phyloP scores from a whole-genome alignment of 2,888 invertebrate genomes.

The Pristionchus maxplancki region DNA sequence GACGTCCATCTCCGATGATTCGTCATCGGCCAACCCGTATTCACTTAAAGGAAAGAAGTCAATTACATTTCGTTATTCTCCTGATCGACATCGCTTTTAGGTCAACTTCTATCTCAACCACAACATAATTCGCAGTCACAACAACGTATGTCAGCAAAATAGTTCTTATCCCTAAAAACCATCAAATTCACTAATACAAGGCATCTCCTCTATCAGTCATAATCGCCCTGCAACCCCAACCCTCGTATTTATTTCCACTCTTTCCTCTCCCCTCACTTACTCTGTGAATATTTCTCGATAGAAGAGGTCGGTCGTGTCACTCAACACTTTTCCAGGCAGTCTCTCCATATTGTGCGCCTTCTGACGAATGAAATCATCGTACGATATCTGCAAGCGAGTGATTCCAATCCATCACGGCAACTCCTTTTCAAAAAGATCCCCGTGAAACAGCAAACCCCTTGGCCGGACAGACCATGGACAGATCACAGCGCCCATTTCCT shows the following conservation, averaged over 20 bases:
- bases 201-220: not conserved
- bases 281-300: slow-evolving; percentile 45
- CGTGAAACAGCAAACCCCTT: not conserved
- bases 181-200: no score
- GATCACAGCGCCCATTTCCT: no score
- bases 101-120: not conserved
- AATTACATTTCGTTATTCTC: not conserved
- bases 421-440: not conserved
- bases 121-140: not conserved
- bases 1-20: not conserved
- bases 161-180: not conserved
- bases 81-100: no score
- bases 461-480: no score
- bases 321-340: not conserved
- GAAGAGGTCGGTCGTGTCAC: slow-evolving; percentile 18
- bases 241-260: not conserved
- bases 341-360: not conserved
- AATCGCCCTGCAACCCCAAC: not conserved
- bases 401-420: not conserved
- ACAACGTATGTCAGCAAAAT: not conserved
- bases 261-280: not conserved
- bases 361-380: not conserved
- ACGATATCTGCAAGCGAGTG: not conserved
- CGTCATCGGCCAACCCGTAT: not conserved
- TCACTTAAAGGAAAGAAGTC: not conserved